Evolutionary conservation across 92 coral and sea anemone genomes (phyloP), one percentile per base, ranked within the genome.

Genomic region (Zoanthus solanderi): DNA sequence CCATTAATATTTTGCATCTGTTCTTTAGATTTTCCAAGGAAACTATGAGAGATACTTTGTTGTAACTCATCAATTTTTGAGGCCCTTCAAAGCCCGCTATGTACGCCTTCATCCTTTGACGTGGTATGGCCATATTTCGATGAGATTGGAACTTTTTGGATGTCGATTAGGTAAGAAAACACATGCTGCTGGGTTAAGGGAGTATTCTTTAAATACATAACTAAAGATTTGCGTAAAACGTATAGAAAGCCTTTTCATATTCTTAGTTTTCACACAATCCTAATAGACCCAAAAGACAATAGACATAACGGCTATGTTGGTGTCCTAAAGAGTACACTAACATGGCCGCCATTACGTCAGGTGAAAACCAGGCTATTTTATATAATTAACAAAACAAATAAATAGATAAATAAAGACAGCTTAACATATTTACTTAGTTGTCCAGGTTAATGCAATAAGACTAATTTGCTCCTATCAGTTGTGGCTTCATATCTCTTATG

Each of bases 81-180:
- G 83, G 53, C 83, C 91, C 18, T 78, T 91, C 79, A 84, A 75
- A 83, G 89, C 89, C 10, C 60, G 79, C 23, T 56, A 54, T 52
- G 77, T 91, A 30, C 89, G 92, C 11, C 66, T 91, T 29, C 91
- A 91, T 42, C 91, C 92, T 10, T 6, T 44, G 15, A 84, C 79
- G 16, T 91, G 94, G 94, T 54, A 65, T 42, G 65, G 87, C 18
- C 94, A 85, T 13, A 88, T 91, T 71, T 84, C 92, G 52, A 83
- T 91, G 94, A 78, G 94, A 67, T 71, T 88, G 17, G 94, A 91
- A 31, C 75, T 91, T 32, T 91, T 88, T 85, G 94, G 94, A 71
- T 42, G 94, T 79, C 77, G 83, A 50, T 81, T 90, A 14, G 91
- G 94, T 91, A 78, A 46, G 94, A 61, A 14, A 67, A 31, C 46